Evolutionary conservation across 2,113 vertebrate species (phyloP), one percentile per base, ranked within the genome.

Genomic region (Brachypteracias leptosomus): DNA sequence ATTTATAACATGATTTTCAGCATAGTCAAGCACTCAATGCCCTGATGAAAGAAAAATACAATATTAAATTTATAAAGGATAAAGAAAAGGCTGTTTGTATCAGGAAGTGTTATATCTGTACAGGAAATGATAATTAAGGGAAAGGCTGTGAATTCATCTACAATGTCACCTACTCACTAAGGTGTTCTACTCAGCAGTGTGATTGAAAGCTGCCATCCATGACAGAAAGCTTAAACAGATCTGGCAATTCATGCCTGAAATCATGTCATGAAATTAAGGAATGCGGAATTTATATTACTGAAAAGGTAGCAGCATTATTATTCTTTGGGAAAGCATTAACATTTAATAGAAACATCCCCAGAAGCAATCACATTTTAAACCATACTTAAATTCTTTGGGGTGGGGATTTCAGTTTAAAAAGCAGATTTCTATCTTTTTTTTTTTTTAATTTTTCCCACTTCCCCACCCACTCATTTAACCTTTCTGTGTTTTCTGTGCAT

Each of bases 241-340:
- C 25, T 85, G 65, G 49, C 17, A 83, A 52, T 51, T 74, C 55
- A 65, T 79, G n/a, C n/a, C 92, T 85, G 86, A 91, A 94, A 93
- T 77, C 11, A 82, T 72, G 49, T 38, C 1, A 46, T 31, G 20
- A 67, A 68, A 72, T 89, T 67, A 97, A 11, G 13, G 38, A 86
- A n/a, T 61, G 28, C 4, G 87, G 36, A 90, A 90, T 52, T 57
- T 76, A 16, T 80, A 11, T 26, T 18, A 57, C 10, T 42, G 63
- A 72, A 93, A 80, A 84, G 6, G 10, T 33, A 46, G 21, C 16
- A 88, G 9, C 8, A 63, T 24, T 42, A 16, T 61, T 88, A 26
- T 86, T 79, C 10, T 77, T 90, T 91, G 31, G 31, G 47, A 92
- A 89, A 85, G 4, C 28, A 52, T 77, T 67, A 58, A 29, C 36